Evolutionary conservation across 2,797 vertebrate genomes (phyloP).

Genomic region (Arnoldichthys spilopterus): DNA sequence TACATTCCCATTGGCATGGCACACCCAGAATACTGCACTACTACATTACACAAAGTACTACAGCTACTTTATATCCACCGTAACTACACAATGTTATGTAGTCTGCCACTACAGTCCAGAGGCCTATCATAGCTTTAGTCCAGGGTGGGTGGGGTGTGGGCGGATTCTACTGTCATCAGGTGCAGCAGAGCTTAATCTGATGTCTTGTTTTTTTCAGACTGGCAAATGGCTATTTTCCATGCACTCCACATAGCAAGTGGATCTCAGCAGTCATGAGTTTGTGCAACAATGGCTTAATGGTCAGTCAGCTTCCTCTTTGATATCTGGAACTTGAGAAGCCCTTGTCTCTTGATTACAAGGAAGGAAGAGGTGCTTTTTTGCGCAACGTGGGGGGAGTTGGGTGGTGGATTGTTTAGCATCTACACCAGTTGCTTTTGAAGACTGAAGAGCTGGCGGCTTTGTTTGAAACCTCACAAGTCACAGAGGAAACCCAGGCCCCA

Average conservation of each 20-base stretch:
- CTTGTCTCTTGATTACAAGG: slow-evolving; percentile 37
- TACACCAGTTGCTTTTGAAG: slow-evolving; percentile 12
- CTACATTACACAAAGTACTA: too few species aligned
- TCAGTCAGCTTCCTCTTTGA: slow-evolving; percentile 37
- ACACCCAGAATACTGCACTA: too few species aligned
- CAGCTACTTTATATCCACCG: too few species aligned
- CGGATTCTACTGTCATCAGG: background rate
- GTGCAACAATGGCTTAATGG: slow-evolving; percentile 44
- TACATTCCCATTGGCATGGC: background rate
- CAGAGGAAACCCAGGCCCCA: slow-evolving; percentile 37
- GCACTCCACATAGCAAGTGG: background rate
- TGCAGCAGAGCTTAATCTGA: slow-evolving; percentile 6
- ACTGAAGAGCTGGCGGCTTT: background rate
- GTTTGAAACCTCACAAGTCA: slow-evolving; percentile 32
- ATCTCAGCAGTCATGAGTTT: slow-evolving; percentile 1
- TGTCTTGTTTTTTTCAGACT: slow-evolving; percentile 15
- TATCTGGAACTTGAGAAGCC: slow-evolving; percentile 13
- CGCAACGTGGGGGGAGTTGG: background rate
- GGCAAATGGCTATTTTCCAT: slow-evolving; percentile 30
- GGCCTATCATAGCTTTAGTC: background rate
- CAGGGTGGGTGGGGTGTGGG: background rate
- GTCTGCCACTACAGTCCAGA: too few species aligned
- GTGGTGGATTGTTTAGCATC: slow-evolving; percentile 32
- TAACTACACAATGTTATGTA: too few species aligned
- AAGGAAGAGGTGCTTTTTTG: slow-evolving; percentile 27